Conservation (phyloP, 2,888 invertebrate genomes). For the Xestobium rufovillosum region DNA sequence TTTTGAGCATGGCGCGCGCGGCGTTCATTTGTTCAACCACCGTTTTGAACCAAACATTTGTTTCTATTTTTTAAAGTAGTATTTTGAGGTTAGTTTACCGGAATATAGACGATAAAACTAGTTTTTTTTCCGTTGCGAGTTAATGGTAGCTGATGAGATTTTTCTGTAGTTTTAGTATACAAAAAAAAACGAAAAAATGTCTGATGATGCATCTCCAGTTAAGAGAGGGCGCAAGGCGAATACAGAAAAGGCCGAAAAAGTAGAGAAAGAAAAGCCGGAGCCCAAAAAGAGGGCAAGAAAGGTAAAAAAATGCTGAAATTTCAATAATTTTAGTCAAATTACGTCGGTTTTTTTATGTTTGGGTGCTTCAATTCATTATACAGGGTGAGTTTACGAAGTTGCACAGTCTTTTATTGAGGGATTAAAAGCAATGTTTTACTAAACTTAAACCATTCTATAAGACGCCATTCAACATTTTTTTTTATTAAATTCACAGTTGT, state of each 20-base stretch:
- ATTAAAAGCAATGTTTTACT: no score
- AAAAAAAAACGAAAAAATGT: slow-evolving; percentile 31
- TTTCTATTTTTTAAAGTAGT: slow-evolving; percentile 1
- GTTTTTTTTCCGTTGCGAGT: slow-evolving; percentile 9
- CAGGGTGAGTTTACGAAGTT: no score
- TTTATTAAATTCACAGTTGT: no score
- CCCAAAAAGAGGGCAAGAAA: slow-evolving; percentile 30
- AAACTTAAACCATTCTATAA: no score
- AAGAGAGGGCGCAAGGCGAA: slow-evolving; percentile 44
- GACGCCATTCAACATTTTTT: no score
- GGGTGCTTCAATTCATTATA: no score
- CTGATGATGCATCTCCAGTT: slow-evolving; percentile 36
- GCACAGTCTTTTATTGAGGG: no score
- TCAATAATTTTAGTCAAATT: no score
- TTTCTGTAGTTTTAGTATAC: slow-evolving; percentile 1
- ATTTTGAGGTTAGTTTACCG: background rate
- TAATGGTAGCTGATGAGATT: slow-evolving; percentile 5
- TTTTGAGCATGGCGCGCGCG: slow-evolving; percentile 41
- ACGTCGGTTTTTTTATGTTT: background rate
- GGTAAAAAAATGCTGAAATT: no score
- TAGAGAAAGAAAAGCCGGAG: slow-evolving; percentile 29
- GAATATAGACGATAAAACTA: background rate
- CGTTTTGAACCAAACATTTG: slow-evolving; percentile 12
- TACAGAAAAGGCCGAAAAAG: slow-evolving; percentile 25
- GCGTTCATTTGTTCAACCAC: slow-evolving; percentile 26